A percentile compares a stretch with the other conserved stretches of the same genome.
These are phyloP conservation scores for Ceratotherium simum DNA, from an alignment of 2,113 vertebrate species.

Conservation along the genomic window DNA sequence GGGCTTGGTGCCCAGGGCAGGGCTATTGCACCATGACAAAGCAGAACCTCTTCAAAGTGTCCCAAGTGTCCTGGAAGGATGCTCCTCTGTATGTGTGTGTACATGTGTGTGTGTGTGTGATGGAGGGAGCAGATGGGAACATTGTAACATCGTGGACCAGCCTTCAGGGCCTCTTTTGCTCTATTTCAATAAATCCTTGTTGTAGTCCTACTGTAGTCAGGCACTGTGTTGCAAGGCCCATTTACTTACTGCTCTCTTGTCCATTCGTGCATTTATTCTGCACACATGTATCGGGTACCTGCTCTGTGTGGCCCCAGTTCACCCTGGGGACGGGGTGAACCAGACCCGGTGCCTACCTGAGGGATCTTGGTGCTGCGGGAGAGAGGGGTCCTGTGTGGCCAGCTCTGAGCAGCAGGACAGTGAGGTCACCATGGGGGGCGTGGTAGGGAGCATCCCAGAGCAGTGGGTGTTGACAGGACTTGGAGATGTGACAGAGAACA, in stretches of 20 bases:
- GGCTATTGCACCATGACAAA: background rate
- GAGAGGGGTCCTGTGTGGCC: no score
- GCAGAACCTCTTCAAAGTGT: background rate
- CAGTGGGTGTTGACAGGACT: background rate
- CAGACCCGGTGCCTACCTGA: background rate
- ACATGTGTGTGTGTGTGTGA: background rate
- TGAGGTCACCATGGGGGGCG: background rate
- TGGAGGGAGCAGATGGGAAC: background rate
- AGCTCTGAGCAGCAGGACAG: background rate
- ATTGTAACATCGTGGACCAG: background rate
- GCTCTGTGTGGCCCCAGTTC: background rate
- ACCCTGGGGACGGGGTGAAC: background rate
- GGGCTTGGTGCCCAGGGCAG: background rate
- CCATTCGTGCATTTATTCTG: background rate
- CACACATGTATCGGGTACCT: accelerated
- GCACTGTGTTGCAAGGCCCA: background rate
- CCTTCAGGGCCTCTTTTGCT: background rate
- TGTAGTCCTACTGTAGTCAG: background rate
- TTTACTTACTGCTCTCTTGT: background rate
- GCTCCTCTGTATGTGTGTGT: no score
- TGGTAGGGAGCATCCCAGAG: background rate
- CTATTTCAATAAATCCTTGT: background rate
- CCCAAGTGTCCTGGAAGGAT: background rate
- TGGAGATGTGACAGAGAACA: background rate
- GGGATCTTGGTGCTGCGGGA: background rate